Evolutionary conservation across 2,797 vertebrate genomes (phyloP).

Genomic region (Ciconia nigra): DNA sequence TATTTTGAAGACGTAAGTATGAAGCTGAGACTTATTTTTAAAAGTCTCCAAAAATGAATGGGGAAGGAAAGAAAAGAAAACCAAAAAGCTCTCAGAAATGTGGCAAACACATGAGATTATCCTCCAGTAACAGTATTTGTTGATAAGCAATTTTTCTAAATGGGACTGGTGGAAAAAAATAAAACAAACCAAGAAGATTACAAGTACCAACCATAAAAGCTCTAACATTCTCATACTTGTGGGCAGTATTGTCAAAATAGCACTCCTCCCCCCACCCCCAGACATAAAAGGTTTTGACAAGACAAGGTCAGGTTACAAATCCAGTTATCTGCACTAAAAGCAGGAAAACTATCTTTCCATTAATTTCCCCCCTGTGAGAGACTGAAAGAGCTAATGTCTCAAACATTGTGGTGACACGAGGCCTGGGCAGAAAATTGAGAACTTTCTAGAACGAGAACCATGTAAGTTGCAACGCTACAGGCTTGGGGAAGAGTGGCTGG

Average conservation of each 20-base stretch:
- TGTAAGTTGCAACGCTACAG: no score
- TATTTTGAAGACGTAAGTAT: background rate
- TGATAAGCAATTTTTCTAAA: background rate
- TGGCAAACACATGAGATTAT: background rate
- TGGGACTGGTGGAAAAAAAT: background rate
- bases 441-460: no score
- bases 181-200: background rate
- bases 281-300: background rate
- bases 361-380: background rate
- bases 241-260: background rate
- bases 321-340: background rate
- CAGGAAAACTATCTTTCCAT: background rate
- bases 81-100: background rate
- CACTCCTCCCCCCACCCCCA: background rate
- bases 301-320: background rate
- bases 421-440: no score
- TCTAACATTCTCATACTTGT: background rate
- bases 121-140: background rate
- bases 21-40: background rate
- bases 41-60: background rate
- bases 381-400: no score
- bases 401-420: no score
- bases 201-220: background rate
- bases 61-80: accelerated
- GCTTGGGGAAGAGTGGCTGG: no score